Evolutionary conservation across 1,140 invertebrate genomes (phyloP), one percentile per base, ranked within the genome.

Genomic region (Neodiprion lecontei): DNA sequence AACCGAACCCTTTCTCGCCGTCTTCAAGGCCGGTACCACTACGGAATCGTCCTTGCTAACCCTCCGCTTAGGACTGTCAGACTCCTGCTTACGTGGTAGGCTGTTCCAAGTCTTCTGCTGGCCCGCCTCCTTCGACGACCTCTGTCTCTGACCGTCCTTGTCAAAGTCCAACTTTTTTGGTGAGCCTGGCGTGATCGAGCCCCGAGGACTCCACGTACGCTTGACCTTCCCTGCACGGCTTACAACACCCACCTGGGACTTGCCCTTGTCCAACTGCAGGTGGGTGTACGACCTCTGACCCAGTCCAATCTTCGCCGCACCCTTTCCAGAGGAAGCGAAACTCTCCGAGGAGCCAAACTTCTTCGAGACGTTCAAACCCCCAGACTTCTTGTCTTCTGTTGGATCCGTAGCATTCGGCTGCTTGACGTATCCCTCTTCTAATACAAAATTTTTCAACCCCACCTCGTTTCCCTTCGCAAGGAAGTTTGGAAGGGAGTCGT

Each of bases 31-130:
- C 1, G 83, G 85, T 5, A 23, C 82, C 85, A 48, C 83, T 83
- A 4, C 28, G 82, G 84, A 40, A 83, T 84, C 84, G 66, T 85
- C 85, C 17, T 84, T 85, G 68, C 85, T 86, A 1, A 82, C 84
- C 48, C 85, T 85, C 9, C 82, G 75, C 71, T 82, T 83, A 3
- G 83, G 23, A 11, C 65, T 76, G 14, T 84, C 83, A 67, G 80
- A 72, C n/a, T 80, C 84, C 0, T 79, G 69, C 11, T 84, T 84
- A 28, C 82, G 77, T 1, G 50, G 69, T 1, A 61, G 47, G 53
- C 4, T 17, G 12, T 40, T 78, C 12, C 73, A 80, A 0, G 14
- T 9, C 47, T 77, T 79, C 1, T 17, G 28, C 28, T 53, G 49
- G 11, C 14, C 1, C 23, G 71, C 48, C 9, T 28, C 47, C 7